Evolutionary conservation across 2,113 vertebrate genomes (phyloP), one percentile per base, ranked within the genome.

Genomic region (Tupaia chinensis): DNA sequence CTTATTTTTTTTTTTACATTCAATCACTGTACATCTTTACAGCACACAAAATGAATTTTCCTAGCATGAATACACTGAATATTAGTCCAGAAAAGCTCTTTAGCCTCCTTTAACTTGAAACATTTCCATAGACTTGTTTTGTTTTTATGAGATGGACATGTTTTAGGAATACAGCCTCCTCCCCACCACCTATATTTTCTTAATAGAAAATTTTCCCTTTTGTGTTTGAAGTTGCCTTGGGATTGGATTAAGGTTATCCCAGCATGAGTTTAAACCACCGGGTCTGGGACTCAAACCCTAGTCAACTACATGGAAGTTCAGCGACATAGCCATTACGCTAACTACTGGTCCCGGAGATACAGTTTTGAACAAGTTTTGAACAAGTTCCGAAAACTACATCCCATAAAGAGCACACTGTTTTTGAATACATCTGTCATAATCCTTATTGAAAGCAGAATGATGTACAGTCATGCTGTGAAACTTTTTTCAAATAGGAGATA

Each of bases 401-500:
- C n/a, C n/a, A n/a, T n/a, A n/a, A n/a, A 68, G 29, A 44, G 34
- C 54, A 95, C 44, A 56, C 15, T 13, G 7, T 27, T 96, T 94
- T 85, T 90, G 58, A 61, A 85, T 74, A 27, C 69, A 92, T 95
- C 56, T 97, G 20, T 20, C 63, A 68, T 87, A 92, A 78, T 9
- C 85, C 22, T 27, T 97, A 8, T 60, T 78, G 44, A 61, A 95
- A 60, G 63, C 19, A 90, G 92, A 87, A 79, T 54, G 53, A 16
- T 9, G 80, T 7, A 6, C 61, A 85, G 4, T 63, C 10, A 9
- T 6, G n/a, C n/a, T n/a, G n/a, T n/a, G n/a, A n/a, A n/a, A 16
- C 13, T 72, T 92, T 80, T 93, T 17, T 61, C 65, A 66, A 53
- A 20, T 3, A 83, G 25, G 69, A 83, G 54, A 70, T n/a, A 12